These are phyloP conservation scores for Graphium colonna DNA, from an alignment of 2,888 invertebrate genomes.

Conservation along the genomic window DNA sequence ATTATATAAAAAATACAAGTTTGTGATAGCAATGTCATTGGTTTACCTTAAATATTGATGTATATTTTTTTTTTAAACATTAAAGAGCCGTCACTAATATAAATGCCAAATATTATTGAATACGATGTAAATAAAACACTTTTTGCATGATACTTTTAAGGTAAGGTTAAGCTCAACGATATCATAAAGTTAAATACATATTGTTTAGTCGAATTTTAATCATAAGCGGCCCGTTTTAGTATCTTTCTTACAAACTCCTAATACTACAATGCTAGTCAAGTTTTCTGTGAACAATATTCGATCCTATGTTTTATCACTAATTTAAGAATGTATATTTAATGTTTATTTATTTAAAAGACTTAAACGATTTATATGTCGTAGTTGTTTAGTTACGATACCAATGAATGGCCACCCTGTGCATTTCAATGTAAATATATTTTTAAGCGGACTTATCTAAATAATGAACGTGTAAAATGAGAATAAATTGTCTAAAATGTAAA, in stretches of 20 bases:
- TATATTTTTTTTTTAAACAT: constrained; percentile 5
- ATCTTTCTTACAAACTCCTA: constrained; percentile 8
- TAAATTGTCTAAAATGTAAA: constrained; percentile 76
- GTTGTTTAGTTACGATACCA: constrained; percentile 28
- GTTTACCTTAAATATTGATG: too few species aligned
- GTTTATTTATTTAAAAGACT: constrained; percentile 24
- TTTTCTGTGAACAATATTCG: constrained; percentile 21
- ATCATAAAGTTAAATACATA: constrained; percentile 56
- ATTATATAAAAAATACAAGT: too few species aligned
- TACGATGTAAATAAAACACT: constrained; percentile 59
- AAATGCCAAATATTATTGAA: constrained; percentile 37
- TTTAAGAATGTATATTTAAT: constrained; percentile 22
- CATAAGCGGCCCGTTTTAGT: constrained; percentile 49
- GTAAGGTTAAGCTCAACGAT: constrained; percentile 74
- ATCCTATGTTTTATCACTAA: constrained; percentile 24
- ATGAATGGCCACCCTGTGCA: constrained; percentile 63
- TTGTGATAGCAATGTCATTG: too few species aligned
- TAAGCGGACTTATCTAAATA: constrained; percentile 66
- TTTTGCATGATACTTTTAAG: constrained; percentile 68
- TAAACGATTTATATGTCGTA: constrained; percentile 13
- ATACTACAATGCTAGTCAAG: constrained; percentile 39
- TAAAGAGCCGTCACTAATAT: constrained; percentile 10
- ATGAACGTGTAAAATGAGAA: constrained; percentile 76
- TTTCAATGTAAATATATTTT: constrained; percentile 68
- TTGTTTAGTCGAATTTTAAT: constrained; percentile 52